Base-by-base conservation (phyloP, 1,140 invertebrate species). In the Pseudomyrmex flavicornis region DNA sequence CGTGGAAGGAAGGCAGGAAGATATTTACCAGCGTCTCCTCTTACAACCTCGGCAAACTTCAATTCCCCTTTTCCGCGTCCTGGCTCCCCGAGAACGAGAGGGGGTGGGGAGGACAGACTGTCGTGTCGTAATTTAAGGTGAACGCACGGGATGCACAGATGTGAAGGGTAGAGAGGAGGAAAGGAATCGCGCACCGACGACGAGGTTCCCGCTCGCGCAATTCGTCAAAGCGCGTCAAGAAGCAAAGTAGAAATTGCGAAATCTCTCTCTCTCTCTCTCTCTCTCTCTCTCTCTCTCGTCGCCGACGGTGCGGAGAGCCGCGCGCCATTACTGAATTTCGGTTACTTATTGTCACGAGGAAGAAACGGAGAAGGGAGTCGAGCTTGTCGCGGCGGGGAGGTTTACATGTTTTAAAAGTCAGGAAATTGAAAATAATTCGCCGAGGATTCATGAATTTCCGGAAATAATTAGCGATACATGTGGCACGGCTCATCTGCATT, bases 41-140 rank as follows among this genome's bases (percentile, higher is more conserved):
- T 89, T 91, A 88, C 89, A 89, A 85, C 85, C 84, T 91, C 68
- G 83, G 86, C 76, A 91, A 91, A 90, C 90, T 90, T 90, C 84
- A 85, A 90, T 88, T 90, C 87, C 83, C 82, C 83, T 82, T 85
- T 88, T 88, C 85, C 75, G 61, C 83, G 70, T 89, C 72, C 89
- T 83, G 83, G 69, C 82, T 63, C 65, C 59, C 65, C 17, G 69
- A 59, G 66, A 79, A 54, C 69, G 54, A 74, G 58, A 54, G n/a
- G 12, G 46, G 46, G 54, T 2, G 5, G 26, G 26, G 13, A 58
- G 62, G 58, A 59, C 17, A 66, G 66, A 48, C 72, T 22, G 84
- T 48, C 65, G 87, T 72, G 61, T 69, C 70, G 88, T 89, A 88
- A 89, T 89, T 89, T 87, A 87, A 88, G 72, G 65, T 86, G 84